phyloP scores from a whole-genome alignment of 2,797 vertebrate species.

The Clarias laeviceps region DNA sequence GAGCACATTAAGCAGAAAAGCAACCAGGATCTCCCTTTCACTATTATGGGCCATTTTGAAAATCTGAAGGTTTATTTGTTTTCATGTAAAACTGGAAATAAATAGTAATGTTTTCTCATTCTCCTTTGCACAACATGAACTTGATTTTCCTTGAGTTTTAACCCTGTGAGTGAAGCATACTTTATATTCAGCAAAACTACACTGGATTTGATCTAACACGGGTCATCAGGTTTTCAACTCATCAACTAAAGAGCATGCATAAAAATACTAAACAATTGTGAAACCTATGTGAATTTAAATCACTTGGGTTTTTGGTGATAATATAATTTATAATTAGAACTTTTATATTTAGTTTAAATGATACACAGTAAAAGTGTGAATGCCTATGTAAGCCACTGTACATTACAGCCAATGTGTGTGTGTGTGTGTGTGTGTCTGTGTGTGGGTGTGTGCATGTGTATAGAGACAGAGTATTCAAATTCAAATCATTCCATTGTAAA shows the following conservation, averaged over 20 bases:
- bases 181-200: background rate
- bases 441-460: background rate
- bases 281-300: background rate
- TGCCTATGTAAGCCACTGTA: background rate
- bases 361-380: background rate
- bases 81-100: background rate
- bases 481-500: conserved; percentile 3
- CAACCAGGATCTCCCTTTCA: background rate
- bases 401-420: background rate
- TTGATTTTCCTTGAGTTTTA: background rate
- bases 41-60: background rate
- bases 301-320: background rate
- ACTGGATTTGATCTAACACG: background rate
- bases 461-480: background rate
- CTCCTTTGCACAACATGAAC: background rate
- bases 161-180: background rate
- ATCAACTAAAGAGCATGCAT: background rate
- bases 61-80: background rate
- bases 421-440: background rate
- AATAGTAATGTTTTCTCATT: background rate
- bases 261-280: too few species aligned
- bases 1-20: background rate
- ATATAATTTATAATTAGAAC: background rate
- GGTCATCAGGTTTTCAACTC: background rate
- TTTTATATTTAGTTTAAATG: background rate